Percentiles rank a stretch among this genome's conserved stretches.
Conservation (phyloP, 2,797 vertebrate genomes). For the Danionella dracula region DNA sequence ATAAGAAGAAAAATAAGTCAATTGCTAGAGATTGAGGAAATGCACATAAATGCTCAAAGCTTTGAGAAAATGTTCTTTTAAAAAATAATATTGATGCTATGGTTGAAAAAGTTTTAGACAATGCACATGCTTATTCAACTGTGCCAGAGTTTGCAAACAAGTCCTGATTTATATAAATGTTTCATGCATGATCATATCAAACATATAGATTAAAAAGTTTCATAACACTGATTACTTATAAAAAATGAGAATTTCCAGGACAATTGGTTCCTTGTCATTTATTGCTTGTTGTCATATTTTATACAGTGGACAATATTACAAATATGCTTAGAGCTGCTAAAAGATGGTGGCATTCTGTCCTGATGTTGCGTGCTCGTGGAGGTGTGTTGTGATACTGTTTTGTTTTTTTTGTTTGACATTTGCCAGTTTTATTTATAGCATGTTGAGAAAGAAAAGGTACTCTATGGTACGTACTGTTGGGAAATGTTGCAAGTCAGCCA, state of each 20-base stretch:
- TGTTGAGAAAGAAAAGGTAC: neutral
- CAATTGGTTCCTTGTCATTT: neutral
- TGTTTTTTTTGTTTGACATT: neutral
- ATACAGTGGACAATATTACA: neutral
- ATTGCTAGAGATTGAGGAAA: too few relatives aligned
- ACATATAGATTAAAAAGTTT: too few relatives aligned
- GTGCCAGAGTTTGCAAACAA: too few relatives aligned
- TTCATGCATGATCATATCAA: too few relatives aligned
- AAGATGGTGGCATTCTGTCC: neutral
- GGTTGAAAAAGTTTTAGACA: too few relatives aligned
- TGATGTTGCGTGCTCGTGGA: neutral
- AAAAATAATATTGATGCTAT: too few relatives aligned
- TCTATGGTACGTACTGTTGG: neutral
- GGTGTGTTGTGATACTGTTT: neutral
- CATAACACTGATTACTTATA: too few relatives aligned
- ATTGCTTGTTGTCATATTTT: neutral
- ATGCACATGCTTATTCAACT: too few relatives aligned
- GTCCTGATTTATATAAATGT: too few relatives aligned
- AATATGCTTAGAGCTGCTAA: neutral
- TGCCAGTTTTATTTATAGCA: neutral
- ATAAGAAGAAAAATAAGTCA: too few relatives aligned
- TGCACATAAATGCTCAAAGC: too few relatives aligned
- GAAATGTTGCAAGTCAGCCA: neutral
- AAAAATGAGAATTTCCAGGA: neutral
- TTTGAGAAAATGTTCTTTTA: too few relatives aligned